phyloP scores from a whole-genome alignment of 2,113 vertebrate genomes.

The Syrrhaptes paradoxus region DNA sequence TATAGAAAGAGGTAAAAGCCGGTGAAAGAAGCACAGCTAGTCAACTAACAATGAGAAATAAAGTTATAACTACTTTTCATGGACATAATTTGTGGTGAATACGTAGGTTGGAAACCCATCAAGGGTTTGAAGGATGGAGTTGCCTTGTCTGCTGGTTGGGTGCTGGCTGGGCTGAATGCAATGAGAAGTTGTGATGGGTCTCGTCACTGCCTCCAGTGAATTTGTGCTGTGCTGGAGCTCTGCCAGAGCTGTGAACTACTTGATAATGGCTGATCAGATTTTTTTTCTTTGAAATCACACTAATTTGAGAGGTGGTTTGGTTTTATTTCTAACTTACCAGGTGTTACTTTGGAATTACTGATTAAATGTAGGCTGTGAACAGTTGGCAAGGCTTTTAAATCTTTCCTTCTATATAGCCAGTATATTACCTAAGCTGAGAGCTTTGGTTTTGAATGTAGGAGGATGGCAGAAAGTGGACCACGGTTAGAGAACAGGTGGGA shows the following conservation, averaged over 20 bases:
- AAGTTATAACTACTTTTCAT: neutral
- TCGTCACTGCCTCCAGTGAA: neutral
- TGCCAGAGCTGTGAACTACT: neutral
- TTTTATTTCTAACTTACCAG: neutral
- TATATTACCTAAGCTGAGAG: neutral
- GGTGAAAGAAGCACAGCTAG: neutral
- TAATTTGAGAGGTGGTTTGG: neutral
- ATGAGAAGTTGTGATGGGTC: neutral
- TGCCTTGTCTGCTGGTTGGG: neutral
- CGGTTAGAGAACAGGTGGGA: neutral
- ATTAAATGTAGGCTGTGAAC: neutral
- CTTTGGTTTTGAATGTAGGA: neutral
- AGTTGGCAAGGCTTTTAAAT: neutral
- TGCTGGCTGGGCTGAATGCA: neutral
- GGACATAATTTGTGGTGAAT: no score
- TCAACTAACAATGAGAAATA: neutral
- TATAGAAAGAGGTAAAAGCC: neutral
- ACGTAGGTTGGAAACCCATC: neutral
- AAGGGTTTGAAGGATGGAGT: neutral
- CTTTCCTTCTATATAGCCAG: neutral
- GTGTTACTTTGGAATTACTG: neutral
- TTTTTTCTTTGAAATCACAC: neutral
- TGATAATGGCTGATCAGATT: neutral
- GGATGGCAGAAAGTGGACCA: neutral
- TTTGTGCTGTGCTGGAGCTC: neutral